Evolutionary conservation across 2,113 vertebrate genomes (phyloP).

Genomic region (Bucco capensis): DNA sequence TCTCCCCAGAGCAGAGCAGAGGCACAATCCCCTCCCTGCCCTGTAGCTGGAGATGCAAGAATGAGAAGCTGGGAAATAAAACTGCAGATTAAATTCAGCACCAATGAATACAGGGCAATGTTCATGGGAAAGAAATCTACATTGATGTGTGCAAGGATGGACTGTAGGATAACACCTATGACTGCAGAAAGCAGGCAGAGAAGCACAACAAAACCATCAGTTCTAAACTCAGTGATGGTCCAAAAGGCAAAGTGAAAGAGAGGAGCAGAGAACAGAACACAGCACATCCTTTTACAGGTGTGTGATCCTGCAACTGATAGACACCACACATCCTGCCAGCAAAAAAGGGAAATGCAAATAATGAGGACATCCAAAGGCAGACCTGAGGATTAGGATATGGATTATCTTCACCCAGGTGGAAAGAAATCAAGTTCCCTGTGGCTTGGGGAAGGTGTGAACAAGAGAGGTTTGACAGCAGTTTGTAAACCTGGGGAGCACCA

Average conservation of each 20-base stretch:
- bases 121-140: not conserved
- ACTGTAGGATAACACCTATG: not conserved
- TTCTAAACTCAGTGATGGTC: not conserved
- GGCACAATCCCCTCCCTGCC: too few species aligned
- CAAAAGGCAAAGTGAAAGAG: not conserved
- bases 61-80: not conserved
- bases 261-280: not conserved
- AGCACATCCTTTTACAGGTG: fast-evolving
- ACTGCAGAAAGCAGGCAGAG: not conserved
- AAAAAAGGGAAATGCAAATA: not conserved
- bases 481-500: not conserved
- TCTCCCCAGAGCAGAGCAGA: too few species aligned
- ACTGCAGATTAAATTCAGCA: not conserved
- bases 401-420: not conserved
- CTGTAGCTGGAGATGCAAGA: not conserved
- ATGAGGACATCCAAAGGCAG: not conserved
- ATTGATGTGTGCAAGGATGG: not conserved
- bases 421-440: not conserved
- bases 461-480: not conserved
- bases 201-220: not conserved
- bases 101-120: not conserved
- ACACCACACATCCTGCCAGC: not conserved
- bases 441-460: not conserved
- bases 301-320: not conserved
- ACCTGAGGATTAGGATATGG: not conserved